Percentiles rank a stretch among this genome's conserved stretches.
Conservation (phyloP, 2,888 invertebrate species). For the Agrypnus murinus region DNA sequence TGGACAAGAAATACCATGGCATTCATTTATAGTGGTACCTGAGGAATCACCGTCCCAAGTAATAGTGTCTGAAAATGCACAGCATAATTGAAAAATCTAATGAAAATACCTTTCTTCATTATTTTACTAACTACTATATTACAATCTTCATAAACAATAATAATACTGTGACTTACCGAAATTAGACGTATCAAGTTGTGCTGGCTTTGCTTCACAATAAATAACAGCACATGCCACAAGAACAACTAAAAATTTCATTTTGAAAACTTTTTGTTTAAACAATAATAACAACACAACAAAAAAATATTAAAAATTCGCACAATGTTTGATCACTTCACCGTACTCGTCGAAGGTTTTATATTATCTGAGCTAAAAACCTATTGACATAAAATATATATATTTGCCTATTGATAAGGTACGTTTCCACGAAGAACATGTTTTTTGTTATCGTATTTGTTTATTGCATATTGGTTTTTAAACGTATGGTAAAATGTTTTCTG, state of each 20-base stretch:
- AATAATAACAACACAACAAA: no score
- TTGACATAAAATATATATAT: conserved; percentile 15
- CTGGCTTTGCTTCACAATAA: conserved; percentile 6
- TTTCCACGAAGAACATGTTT: conserved; percentile 13
- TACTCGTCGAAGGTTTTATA: no score
- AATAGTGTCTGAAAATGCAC: no score
- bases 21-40: conserved; percentile 26
- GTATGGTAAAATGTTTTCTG: not conserved
- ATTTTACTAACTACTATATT: no score
- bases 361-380: not conserved
- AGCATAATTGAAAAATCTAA: no score
- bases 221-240: conserved; percentile 9
- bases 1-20: conserved; percentile 51
- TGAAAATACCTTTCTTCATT: no score
- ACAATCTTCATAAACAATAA: no score
- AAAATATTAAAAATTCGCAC: not conserved
- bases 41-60: no score
- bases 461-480: no score
- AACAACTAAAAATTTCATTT: conserved; percentile 19
- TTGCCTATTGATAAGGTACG: conserved; percentile 7
- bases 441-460: conserved; percentile 22
- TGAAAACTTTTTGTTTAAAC: not conserved
- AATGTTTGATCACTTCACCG: not conserved
- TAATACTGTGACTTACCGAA: conserved; percentile 4
- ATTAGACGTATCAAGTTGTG: not conserved